Conservation (phyloP, 23 tunicate genomes). For the Ciona savignyi region DNA sequence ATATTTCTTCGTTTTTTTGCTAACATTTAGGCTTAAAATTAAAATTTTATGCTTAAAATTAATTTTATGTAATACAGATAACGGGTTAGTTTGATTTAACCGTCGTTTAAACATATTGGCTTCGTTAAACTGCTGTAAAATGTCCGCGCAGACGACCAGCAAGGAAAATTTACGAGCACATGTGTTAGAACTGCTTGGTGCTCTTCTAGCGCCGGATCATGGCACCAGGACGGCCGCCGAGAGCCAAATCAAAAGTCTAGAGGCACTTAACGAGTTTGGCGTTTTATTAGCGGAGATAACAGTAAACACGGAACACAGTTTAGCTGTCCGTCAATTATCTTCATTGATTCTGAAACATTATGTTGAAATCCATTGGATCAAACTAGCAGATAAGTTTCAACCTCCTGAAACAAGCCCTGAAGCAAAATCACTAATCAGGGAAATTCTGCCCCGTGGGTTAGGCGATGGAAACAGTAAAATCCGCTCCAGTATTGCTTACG, state of each 20-base stretch:
- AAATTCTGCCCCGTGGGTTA: constrained; percentile 68
- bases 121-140: too few species aligned
- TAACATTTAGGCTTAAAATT: too few species aligned
- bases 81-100: too few species aligned
- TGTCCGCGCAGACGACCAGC: constrained; percentile 5
- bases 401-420: constrained; percentile 59
- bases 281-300: constrained; percentile 75
- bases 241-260: constrained; percentile 43
- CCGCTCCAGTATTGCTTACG: constrained; percentile 67
- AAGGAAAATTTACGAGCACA: constrained; percentile 32
- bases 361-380: constrained; percentile 73
- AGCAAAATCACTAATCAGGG: constrained; percentile 55
- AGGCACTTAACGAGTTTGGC: constrained; percentile 80
- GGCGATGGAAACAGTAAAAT: constrained; percentile 52
- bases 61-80: background rate
- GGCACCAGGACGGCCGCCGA: constrained; percentile 50
- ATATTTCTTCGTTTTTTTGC: background rate
- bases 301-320: constrained; percentile 38
- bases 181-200: constrained; percentile 20
- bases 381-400: constrained; percentile 52
- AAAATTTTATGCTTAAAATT: background rate
- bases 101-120: too few species aligned
- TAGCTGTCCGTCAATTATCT: constrained; percentile 65
- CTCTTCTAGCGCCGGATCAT: constrained; percentile 56
- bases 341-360: constrained; percentile 71